Evolutionary conservation across 1,140 invertebrate genomes (phyloP).

Genomic region (Caenorhabditis tropicalis): DNA sequence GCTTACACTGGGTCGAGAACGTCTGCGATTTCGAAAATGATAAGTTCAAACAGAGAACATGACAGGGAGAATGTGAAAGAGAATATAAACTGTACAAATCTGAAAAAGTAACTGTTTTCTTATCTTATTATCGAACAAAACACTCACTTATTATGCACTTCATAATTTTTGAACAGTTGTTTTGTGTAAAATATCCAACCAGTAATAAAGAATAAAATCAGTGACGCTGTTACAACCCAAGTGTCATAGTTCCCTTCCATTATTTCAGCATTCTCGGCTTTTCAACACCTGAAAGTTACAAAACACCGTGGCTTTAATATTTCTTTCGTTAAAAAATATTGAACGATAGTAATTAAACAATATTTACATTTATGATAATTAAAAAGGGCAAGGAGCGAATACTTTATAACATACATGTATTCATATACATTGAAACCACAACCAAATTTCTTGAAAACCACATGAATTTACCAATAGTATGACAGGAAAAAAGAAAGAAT

Average conservation of each 20-base stretch:
- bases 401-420: background rate
- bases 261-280: background rate
- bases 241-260: slow-evolving; percentile 26
- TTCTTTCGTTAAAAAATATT: too few species aligned
- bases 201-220: slow-evolving; percentile 85
- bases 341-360: too few species aligned
- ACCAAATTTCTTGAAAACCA: background rate
- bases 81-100: slow-evolving; percentile 94
- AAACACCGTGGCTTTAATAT: too few species aligned
- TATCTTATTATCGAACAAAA: background rate
- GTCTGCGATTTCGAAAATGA: slow-evolving; percentile 98
- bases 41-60: slow-evolving; percentile 98
- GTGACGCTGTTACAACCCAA: background rate
- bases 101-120: slow-evolving; percentile 56
- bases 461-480: background rate
- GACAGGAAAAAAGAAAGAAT: background rate
- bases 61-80: slow-evolving; percentile 94
- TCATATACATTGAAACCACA: too few species aligned
- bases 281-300: too few species aligned
- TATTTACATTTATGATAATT: background rate
- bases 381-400: background rate
- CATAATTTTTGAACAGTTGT: slow-evolving; percentile 96
- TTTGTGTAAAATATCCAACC: slow-evolving; percentile 99
- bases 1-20: slow-evolving; percentile 83
- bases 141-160: slow-evolving; percentile 75